Conservation (phyloP, 2,113 vertebrate species). For the Melanocharis versteri region DNA sequence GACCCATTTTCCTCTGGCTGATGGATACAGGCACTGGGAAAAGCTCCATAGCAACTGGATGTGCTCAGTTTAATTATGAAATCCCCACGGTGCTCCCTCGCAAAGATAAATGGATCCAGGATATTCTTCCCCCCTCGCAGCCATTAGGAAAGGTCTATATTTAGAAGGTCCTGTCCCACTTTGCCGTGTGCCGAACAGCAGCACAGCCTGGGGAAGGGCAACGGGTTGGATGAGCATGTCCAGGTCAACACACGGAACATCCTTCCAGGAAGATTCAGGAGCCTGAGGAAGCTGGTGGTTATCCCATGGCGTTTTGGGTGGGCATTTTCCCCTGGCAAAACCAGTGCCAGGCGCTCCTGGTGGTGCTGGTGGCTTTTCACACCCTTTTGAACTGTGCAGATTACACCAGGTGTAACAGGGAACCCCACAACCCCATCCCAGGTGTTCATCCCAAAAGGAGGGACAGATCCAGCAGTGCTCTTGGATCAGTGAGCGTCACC, state of each 20-base stretch:
- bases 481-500: neutral
- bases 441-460: neutral
- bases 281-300: neutral
- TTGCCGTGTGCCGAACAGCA: neutral
- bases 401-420: fast-evolving
- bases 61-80: constrained; percentile 10
- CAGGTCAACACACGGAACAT: neutral
- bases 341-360: fast-evolving
- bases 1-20: constrained; percentile 67
- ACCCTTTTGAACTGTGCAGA: neutral
- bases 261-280: neutral
- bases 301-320: fast-evolving
- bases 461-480: neutral
- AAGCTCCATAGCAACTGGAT: constrained; percentile 65
- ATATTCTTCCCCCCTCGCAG: neutral
- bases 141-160: neutral
- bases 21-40: constrained; percentile 10
- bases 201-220: neutral
- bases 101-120: constrained; percentile 2
- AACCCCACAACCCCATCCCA: neutral
- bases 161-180: constrained; percentile 36
- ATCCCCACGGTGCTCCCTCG: constrained; percentile 16
- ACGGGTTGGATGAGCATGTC: fast-evolving
- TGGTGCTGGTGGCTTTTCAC: fast-evolving
- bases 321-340: neutral